phyloP scores from a whole-genome alignment of 2,797 vertebrate species.

The Danio choprae region DNA sequence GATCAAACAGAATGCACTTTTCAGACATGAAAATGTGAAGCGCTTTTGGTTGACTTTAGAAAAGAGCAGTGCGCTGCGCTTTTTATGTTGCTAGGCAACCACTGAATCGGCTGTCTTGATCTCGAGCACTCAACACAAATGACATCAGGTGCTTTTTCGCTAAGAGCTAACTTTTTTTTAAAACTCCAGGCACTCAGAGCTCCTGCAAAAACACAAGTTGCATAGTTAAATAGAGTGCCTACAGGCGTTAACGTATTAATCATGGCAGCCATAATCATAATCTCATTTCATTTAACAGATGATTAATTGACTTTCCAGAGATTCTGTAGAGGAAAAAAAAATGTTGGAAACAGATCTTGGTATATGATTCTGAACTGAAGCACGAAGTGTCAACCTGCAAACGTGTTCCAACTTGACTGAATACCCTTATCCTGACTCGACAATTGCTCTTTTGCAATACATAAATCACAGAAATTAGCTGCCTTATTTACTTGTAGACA shows the following conservation, averaged over 20 bases:
- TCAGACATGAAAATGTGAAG: too few relatives aligned
- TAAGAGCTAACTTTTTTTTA: too few relatives aligned
- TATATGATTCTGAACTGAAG: neutral
- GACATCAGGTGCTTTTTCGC: too few relatives aligned
- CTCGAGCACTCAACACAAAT: too few relatives aligned
- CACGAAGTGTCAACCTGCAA: neutral
- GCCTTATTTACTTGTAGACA: constrained; percentile 5
- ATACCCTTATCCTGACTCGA: neutral
- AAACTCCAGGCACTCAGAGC: too few relatives aligned
- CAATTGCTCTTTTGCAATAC: neutral
- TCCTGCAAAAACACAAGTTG: too few relatives aligned
- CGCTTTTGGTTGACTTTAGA: too few relatives aligned
- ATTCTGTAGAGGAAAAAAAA: neutral
- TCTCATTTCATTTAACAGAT: neutral
- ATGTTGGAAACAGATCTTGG: constrained; percentile 5
- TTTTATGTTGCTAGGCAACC: too few relatives aligned
- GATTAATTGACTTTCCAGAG: neutral
- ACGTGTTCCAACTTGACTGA: constrained; percentile 18
- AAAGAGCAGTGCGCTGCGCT: too few relatives aligned
- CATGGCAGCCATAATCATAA: neutral
- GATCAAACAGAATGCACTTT: too few relatives aligned
- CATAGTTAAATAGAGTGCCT: neutral
- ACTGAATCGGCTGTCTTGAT: too few relatives aligned
- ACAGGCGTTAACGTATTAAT: neutral
- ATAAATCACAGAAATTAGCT: constrained; percentile 3